Evolutionary conservation across 2,888 invertebrate genomes (phyloP).

Genomic region (Hyposoter didymator): DNA sequence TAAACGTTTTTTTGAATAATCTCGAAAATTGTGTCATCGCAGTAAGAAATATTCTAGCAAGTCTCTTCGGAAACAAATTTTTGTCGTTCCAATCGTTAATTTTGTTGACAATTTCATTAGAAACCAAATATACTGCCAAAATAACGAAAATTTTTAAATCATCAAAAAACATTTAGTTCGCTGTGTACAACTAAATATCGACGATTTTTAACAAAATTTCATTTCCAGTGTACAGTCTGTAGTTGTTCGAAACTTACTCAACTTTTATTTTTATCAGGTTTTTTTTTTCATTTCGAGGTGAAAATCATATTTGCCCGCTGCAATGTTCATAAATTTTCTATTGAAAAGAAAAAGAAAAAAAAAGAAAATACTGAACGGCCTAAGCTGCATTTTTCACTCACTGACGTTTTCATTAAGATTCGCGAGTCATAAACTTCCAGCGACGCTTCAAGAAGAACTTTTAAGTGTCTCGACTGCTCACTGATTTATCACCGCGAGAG

Average conservation of each 20-base stretch:
- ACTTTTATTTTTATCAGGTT: background rate
- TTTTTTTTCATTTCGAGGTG: background rate
- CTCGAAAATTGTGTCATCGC: too few relatives aligned
- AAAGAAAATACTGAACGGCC: background rate
- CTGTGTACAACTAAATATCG: too few relatives aligned
- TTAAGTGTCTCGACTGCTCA: slow-evolving; percentile 14
- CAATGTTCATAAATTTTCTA: background rate
- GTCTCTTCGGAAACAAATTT: too few relatives aligned
- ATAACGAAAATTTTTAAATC: too few relatives aligned
- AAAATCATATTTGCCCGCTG: background rate
- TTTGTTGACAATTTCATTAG: too few relatives aligned
- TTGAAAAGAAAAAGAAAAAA: background rate
- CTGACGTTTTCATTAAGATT: slow-evolving; percentile 17
- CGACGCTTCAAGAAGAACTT: slow-evolving; percentile 3
- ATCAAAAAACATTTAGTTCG: too few relatives aligned
- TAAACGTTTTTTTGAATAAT: too few relatives aligned
- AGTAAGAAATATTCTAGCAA: too few relatives aligned
- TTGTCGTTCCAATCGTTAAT: too few relatives aligned
- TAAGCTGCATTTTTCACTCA: background rate
- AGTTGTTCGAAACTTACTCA: background rate
- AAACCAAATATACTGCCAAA: too few relatives aligned
- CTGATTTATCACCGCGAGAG: slow-evolving; percentile 17
- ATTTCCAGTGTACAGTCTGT: too few relatives aligned
- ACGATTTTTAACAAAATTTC: too few relatives aligned
- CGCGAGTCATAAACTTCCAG: slow-evolving; percentile 1